Conservation (phyloP, 2,113 vertebrate species). For the Centropus bengalensis region DNA sequence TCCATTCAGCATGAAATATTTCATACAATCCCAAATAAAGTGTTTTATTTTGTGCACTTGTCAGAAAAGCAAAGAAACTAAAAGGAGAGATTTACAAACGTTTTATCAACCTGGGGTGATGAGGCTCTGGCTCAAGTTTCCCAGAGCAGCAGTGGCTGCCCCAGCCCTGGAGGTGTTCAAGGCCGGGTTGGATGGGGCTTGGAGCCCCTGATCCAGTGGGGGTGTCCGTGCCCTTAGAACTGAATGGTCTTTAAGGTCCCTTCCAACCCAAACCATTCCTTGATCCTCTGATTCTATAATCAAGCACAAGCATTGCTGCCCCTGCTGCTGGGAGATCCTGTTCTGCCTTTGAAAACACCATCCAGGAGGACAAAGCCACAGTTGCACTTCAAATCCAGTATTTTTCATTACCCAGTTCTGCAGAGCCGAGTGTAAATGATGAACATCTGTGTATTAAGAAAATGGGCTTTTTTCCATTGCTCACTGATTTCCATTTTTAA, state of each 20-base stretch:
- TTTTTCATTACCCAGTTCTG: neutral
- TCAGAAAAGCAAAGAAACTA: neutral
- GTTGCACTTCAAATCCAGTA: neutral
- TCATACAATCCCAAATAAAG: neutral
- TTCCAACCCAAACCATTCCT: no score
- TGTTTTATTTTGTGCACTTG: neutral
- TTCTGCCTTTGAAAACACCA: neutral
- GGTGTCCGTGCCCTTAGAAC: no score
- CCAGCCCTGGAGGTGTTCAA: no score
- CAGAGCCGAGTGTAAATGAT: neutral
- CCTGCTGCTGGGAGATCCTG: neutral
- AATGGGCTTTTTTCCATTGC: neutral
- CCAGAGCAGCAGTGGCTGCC: no score
- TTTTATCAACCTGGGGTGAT: neutral
- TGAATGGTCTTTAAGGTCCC: no score
- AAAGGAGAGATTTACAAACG: neutral
- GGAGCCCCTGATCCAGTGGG: no score
- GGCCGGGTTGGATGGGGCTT: no score
- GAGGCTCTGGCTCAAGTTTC: no score
- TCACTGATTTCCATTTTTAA: neutral
- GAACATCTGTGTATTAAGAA: neutral
- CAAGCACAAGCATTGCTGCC: neutral
- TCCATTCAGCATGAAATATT: neutral
- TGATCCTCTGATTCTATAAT: no score
- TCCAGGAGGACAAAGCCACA: neutral